Evolutionary conservation across 1,140 invertebrate species (phyloP).

Genomic region (Calliopsis andreniformis): DNA sequence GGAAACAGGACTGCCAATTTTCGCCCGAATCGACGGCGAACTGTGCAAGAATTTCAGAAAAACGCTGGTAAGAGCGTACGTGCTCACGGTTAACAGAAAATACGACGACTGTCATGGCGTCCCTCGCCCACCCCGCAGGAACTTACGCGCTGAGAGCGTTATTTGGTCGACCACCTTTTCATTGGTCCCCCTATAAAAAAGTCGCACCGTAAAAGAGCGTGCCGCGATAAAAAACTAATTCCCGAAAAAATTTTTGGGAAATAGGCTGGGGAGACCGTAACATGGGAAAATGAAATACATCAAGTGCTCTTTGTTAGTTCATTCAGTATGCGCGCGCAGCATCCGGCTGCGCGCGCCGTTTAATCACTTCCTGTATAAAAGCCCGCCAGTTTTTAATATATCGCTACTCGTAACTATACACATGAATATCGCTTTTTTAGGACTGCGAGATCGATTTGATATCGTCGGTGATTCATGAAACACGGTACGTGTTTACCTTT

Average conservation of each 20-base stretch:
- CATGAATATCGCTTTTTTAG: neutral
- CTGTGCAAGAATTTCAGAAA: constrained; percentile 56
- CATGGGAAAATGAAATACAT: constrained; percentile 35
- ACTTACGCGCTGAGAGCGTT: constrained; percentile 59
- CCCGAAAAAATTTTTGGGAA: neutral
- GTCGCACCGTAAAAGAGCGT: neutral
- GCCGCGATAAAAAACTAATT: constrained; percentile 22
- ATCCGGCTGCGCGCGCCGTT: constrained; percentile 53
- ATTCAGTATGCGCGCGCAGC: constrained; percentile 63
- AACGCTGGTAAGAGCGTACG: constrained; percentile 52
- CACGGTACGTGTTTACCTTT: no score
- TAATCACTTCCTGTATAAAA: constrained; percentile 42
- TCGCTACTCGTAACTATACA: no score
- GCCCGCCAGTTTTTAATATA: constrained; percentile 38
- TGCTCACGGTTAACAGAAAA: constrained; percentile 69
- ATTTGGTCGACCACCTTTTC: neutral
- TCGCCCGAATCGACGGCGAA: constrained; percentile 28
- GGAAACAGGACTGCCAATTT: constrained; percentile 46
- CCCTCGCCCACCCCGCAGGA: constrained; percentile 68
- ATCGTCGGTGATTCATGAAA: no score
- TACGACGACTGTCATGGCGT: constrained; percentile 75
- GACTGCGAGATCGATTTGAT: no score
- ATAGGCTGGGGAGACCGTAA: constrained; percentile 9
- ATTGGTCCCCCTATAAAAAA: neutral
- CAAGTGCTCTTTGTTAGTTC: constrained; percentile 25